phyloP scores from a whole-genome alignment of 2,888 invertebrate genomes.

The Philonicus albiceps region DNA sequence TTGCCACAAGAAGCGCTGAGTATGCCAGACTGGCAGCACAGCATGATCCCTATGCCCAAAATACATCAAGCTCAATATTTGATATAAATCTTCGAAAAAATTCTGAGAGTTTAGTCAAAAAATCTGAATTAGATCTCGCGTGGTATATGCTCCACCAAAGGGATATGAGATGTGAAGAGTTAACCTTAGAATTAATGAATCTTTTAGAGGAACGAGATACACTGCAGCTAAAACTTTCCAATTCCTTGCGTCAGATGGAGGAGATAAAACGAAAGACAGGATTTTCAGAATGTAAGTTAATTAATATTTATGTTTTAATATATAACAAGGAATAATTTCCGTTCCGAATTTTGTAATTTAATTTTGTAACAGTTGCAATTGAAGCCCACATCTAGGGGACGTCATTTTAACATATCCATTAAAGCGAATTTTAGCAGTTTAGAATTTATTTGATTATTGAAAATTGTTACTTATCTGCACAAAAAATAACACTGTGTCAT shows the following conservation, averaged over 20 bases:
- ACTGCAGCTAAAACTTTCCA: conserved; percentile 81
- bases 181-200: conserved; percentile 83
- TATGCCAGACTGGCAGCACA: conserved; percentile 66
- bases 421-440: too few species aligned
- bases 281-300: conserved; percentile 52
- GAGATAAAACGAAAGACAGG: conserved; percentile 59
- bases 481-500: too few species aligned
- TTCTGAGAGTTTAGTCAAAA: conserved; percentile 52
- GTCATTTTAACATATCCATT: too few species aligned
- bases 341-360: too few species aligned
- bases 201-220: conserved; percentile 86
- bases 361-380: too few species aligned
- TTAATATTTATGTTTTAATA: background rate
- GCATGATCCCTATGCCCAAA: conserved; percentile 58
- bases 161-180: conserved; percentile 85
- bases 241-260: conserved; percentile 79
- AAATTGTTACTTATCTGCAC: too few species aligned
- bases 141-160: conserved; percentile 86
- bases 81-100: background rate
- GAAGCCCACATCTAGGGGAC: too few species aligned
- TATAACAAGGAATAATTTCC: background rate
- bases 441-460: too few species aligned
- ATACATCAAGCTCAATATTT: conserved; percentile 40
- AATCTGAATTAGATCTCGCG: conserved; percentile 80
- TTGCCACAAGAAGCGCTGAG: conserved; percentile 69